Base-by-base conservation (phyloP, 2,797 vertebrate genomes). In the Aselliscus stoliczkanus region DNA sequence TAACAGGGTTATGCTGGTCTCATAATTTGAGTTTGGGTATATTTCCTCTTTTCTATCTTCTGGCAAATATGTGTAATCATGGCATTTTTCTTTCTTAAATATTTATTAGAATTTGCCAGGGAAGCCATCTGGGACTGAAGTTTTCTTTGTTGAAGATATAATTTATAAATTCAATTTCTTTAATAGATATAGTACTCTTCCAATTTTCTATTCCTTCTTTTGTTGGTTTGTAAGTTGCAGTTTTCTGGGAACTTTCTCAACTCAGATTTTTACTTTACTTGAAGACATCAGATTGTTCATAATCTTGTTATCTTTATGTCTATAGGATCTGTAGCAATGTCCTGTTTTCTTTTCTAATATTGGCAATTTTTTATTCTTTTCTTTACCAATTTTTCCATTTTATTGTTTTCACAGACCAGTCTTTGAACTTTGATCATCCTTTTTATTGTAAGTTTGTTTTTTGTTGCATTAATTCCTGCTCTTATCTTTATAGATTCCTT, bases 131-230 rank as follows among this genome's bases (percentile, higher is more conserved):
- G 50, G 34, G 37, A 76, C 34, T 39, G 3, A 67, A 37, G 29
- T 88, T 83, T 83, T 76, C 90, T 83, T 92, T 83, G 52, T 92
- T 79, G 85, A 64, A 79, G 56, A 89, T 95, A 89, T 72, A 90
- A 95, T 83, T 92, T 69, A 21, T 64, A 82, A 88, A 34, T 60
- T 84, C 56, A 54, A 56, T 77, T 87, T 58, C 15, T 75, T 60
- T 88, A 83, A 54, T 62, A 69, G 42, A 34, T 72, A 58, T 11
- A 56, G 20, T 70, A 47, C 11, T 58, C 52, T 44, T 82, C 50
- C 58, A 42, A 73, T 69, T 52, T 82, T 75, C 64, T 82, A 12
- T 76, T 76, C 25, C 56, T 85, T 77, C 31, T 76, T 86, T 62
- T 69, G 52, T 83, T 69, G 23, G 60, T n/a, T 88, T 92, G 1